Percentiles rank a stretch among this genome's conserved stretches.
phyloP scores from a whole-genome alignment of 2,113 vertebrate genomes.

The Plestiodon gilberti region DNA sequence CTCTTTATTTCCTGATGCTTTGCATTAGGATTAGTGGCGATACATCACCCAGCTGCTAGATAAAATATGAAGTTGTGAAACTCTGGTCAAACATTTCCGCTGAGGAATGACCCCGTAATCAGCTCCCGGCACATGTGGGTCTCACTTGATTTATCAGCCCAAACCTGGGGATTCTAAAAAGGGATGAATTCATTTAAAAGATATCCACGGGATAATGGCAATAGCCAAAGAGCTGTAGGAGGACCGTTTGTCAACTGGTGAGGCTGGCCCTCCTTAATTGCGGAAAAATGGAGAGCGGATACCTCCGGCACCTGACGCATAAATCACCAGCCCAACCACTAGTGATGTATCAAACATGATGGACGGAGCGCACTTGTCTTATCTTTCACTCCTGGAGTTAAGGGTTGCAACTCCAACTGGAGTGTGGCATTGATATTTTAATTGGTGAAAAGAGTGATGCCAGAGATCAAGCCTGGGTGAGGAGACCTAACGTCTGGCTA shows the following conservation, averaged over 20 bases:
- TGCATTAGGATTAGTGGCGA: conserved; percentile 71
- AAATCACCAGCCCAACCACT: conserved; percentile 69
- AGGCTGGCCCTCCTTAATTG: conserved; percentile 71
- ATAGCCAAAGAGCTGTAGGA: conserved; percentile 62
- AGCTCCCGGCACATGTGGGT: conserved; percentile 61
- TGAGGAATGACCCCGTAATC: conserved; percentile 73
- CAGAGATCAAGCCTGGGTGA: background rate
- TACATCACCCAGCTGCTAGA: conserved; percentile 65
- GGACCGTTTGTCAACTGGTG: conserved; percentile 70
- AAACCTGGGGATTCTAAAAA: conserved; percentile 62
- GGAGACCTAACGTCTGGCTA: background rate
- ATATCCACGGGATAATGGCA: conserved; percentile 65
- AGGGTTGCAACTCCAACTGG: background rate
- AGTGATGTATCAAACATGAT: conserved; percentile 57
- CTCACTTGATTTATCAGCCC: conserved; percentile 77
- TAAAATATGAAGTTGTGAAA: conserved; percentile 78
- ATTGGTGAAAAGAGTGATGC: background rate
- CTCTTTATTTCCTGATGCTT: conserved; percentile 72
- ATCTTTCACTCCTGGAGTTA: background rate
- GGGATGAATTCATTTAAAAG: conserved; percentile 71
- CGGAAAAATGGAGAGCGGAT: conserved; percentile 70
- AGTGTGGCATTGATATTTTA: too few species aligned
- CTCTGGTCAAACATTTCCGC: conserved; percentile 65
- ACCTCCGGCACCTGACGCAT: conserved; percentile 56
- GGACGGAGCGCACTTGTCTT: conserved; percentile 34